Base-by-base conservation (phyloP, 1,140 invertebrate species). In the Pseudomyrmex pallidus region DNA sequence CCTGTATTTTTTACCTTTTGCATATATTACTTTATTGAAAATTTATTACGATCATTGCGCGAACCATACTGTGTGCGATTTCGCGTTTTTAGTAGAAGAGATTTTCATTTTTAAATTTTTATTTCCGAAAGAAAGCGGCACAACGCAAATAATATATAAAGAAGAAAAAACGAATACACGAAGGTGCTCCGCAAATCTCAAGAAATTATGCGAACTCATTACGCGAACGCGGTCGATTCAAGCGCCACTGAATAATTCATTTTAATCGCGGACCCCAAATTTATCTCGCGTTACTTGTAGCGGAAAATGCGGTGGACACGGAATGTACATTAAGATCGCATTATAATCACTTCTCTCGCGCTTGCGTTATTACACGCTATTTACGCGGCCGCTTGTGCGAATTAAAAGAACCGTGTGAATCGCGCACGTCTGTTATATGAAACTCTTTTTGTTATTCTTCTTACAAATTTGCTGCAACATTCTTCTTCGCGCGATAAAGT, bases 161-260 rank as follows among this genome's bases (percentile, higher is more conserved):
- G n/a, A n/a, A n/a, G 44, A 44, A 35, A 7, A 17, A 12, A 20
- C 35, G 59, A 46, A 64, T 63, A 63, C 52, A 74, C 50, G 22
- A 20, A 54, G 20, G 73, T 82, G 25, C 59, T 35, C 46, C 25
- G 73, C 67, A 82, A 56, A 78, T 68, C 82, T 80, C 25, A 54
- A 70, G 62, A 35, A 80, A 84, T 84, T 78, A 84, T 78, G 80
- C 74, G 48, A 84, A 78, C 57, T 46, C 46, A 77, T 63, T 74
- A 74, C 66, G 82, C 73, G 46, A 66, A 74, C 62, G 62, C 82
- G 48, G 74, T 78, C 74, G 82, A 84, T 84, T 83, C 59, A 62
- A 50, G 48, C 77, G 84, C 85, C 76, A 61, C 84, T 89, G 88
- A 89, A 89, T 90, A 88, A 90, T 90, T 90, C 88, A 90, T 86